Base-by-base conservation (phyloP, 2,888 invertebrate species). In the Sisyra terminalis region DNA sequence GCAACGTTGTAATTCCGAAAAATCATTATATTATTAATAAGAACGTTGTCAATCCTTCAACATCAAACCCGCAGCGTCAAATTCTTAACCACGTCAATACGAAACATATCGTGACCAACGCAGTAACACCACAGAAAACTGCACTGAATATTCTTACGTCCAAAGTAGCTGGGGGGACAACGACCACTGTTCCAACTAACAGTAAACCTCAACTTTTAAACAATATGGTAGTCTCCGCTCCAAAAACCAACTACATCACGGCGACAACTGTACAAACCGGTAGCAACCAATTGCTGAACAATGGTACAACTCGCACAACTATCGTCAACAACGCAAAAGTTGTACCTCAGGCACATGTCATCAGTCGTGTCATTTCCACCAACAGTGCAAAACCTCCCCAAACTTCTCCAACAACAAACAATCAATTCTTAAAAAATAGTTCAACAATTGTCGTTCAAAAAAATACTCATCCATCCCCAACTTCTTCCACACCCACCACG, bases 381-480 rank as follows among this genome's bases (percentile, higher is more conserved):
- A 13, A 34, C 40, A 53, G 58, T 30, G 59, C 59, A 49, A 59
- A 57, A 4, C 45, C 59, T 17, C 55, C 59, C 3, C 57, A 49
- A 10, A 24, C 24, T 5, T 24, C 24, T 24, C 24, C 24, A 3
- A 24, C 24, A 3, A 24, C 24, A 24, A 24, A 24, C 24, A 24
- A 24, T 24, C 44, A 42, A 18, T 34, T 42, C 2, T 24, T 42
- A 7, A 43, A 43, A 38, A 44, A 29, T 38, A 43, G 18, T n/a
- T 31, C 18, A 30, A 29, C 55, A 6, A 49, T 53, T 31, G 55
- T 52, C 47, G 57, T 51, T 50, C 56, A 54, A 43, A 40, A 51
- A 24, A 60, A 60, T 50, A 58, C 60, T 3, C 46, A 60, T 17
- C 52, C 58, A 10, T 24, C 24, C 3, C 59, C 60, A 2, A 59